Evolutionary conservation across 2,888 invertebrate genomes (phyloP), one percentile per base, ranked within the genome.

Genomic region (Campoplex capitator): DNA sequence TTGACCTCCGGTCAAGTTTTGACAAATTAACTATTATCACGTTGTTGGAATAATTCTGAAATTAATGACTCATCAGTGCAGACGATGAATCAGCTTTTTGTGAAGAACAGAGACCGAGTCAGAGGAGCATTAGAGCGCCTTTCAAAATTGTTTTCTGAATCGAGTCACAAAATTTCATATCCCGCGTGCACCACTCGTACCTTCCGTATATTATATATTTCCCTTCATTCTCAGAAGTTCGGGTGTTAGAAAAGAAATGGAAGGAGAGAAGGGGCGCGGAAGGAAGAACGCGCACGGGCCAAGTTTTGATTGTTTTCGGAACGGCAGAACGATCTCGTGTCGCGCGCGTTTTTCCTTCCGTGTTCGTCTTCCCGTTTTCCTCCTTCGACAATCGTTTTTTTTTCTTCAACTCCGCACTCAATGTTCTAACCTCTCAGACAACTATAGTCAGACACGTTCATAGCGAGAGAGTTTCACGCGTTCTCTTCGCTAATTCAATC

Each of bases 251-350:
- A n/a, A 45, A 38, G 68, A 38, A 82, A 68, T 35, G n/a, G 51
- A 77, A 58, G 35, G 45, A 48, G 42, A 35, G 18, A 48, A n/a
- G 7, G 76, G 70, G 73, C n/a, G 76, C n/a, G 71, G 18, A 42
- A 51, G 82, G 42, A 35, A 70, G 68, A 78, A 68, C 74, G 58
- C 73, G 73, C 75, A 35, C 54, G 62, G 78, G 83, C 74, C 83
- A 86, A 86, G 78, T 86, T 86, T 83, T 86, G 85, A 86, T 86
- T 86, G 85, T 86, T 86, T 86, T 86, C 83, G 82, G 68, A 75
- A 83, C 79, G 75, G 70, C 58, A 56, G 35, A 83, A 45, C 85
- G 74, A 83, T 75, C 85, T 77, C 58, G 77, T 74, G 82, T 23
- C 32, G 62, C 68, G 62, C 54, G 70, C 51, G 45, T 67, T 58